Base-by-base conservation (phyloP, 2,888 invertebrate genomes). In the Smittia aterrima region DNA sequence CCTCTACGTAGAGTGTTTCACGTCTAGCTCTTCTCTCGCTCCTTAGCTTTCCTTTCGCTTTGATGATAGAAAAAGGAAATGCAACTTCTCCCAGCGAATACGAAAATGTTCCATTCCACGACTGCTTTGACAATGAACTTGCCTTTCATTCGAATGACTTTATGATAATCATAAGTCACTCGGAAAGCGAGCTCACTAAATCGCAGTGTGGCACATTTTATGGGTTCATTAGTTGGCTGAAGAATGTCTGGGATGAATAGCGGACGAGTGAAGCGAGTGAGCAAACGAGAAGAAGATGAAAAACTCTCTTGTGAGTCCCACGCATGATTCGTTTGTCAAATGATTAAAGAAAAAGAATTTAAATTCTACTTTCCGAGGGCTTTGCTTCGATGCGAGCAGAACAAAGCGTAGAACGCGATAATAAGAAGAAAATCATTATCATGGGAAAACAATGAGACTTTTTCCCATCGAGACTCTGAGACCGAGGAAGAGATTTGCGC, bases 401-500 rank as follows among this genome's bases (percentile, higher is more conserved):
- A 20, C 9, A 58, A 22, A 22, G 9, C 58, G 20, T 58, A 7
- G 18, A 58, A 9, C 32, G 18, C 58, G 53, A 32, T 54, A 70
- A 70, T 70, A 70, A 53, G 18, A 70, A 24, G 25, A 70, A 54
- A 70, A 68, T 68, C 68, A 68, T 70, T 53, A 54, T 70, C 70
- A 70, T 70, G 53, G 70, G 70, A 70, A 54, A 70, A 70, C 70
- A 70, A 70, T 70, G 54, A 53, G 54, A 70, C 47, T 25, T 54
- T 47, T 70, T 70, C 70, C 54, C 70, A 70, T 70, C 68, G 68
- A 40, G 41, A 24, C 41, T 41, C 32, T n/a, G 32, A 32, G 47
- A 25, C 68, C 24, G 16, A 47, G 41, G n/a, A 1, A 41, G 9
- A 47, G 47, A 68, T 24, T 24, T 24, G 9, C 38, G 25, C 18